phyloP scores from a whole-genome alignment of 1,140 invertebrate genomes.

The Subanguina moxae region DNA sequence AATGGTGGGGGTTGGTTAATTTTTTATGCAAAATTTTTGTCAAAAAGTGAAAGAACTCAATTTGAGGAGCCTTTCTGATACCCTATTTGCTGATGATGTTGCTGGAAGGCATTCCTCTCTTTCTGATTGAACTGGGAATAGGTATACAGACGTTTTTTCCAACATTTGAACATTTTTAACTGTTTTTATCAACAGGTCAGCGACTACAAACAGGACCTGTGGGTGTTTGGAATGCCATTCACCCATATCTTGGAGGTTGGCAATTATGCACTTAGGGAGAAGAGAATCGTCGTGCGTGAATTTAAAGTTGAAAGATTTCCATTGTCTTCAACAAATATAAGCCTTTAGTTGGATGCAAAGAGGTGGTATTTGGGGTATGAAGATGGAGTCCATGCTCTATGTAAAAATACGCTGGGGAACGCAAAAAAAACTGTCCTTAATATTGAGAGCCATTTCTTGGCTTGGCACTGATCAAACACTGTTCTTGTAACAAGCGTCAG shows the following conservation, averaged over 20 bases:
- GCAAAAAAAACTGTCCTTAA: too few species aligned
- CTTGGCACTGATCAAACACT: too few species aligned
- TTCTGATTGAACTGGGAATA: conserved; percentile 86
- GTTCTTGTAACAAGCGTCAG: too few species aligned
- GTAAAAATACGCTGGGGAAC: too few species aligned
- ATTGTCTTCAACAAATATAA: too few species aligned
- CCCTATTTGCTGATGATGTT: conserved; percentile 72
- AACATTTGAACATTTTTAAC: conserved; percentile 62
- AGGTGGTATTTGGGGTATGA: too few species aligned
- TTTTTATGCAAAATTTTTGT: conserved; percentile 1
- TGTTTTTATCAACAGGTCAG: conserved; percentile 62
- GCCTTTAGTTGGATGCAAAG: too few species aligned
- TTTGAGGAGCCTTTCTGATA: conserved; percentile 78
- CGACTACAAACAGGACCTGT: conserved; percentile 84
- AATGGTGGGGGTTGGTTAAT: conserved; percentile 60
- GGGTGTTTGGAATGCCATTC: conserved; percentile 86
- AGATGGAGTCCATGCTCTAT: too few species aligned
- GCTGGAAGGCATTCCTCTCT: conserved; percentile 83
- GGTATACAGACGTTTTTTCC: conserved; percentile 64
- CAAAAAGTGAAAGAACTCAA: conserved; percentile 1
- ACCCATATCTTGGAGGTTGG: conserved; percentile 73
- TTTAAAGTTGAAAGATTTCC: too few species aligned
- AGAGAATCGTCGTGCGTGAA: too few species aligned
- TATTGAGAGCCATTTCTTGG: too few species aligned
- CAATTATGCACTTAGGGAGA: background rate